Conservation (phyloP, 2,113 vertebrate species). For the Toxostoma redivivum region DNA sequence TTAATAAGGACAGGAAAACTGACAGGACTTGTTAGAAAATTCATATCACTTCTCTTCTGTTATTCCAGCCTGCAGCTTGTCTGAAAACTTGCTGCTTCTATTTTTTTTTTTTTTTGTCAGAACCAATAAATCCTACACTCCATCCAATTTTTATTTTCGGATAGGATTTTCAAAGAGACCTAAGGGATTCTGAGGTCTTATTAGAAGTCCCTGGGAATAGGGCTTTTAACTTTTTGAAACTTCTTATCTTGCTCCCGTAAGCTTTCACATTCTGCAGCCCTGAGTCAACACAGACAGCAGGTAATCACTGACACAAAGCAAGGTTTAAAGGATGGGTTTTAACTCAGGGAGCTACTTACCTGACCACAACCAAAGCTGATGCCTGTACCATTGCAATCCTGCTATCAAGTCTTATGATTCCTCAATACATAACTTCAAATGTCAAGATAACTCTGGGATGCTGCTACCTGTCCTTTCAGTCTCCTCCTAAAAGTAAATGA, state of each 20-base stretch:
- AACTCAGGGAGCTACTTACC: neutral
- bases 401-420: neutral
- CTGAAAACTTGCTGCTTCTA: neutral
- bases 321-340: neutral
- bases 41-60: neutral
- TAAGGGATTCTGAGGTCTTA: conserved; percentile 23
- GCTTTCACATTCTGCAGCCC: neutral
- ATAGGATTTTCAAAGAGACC: conserved; percentile 4
- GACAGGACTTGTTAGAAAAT: neutral
- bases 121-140: conserved; percentile 26
- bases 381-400: neutral
- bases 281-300: neutral
- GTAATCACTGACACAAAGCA: neutral
- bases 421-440: neutral
- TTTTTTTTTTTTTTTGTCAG: neutral
- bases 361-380: neutral
- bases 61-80: conserved; percentile 10
- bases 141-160: conserved; percentile 38
- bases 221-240: conserved; percentile 9
- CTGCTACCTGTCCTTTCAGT: neutral
- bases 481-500: neutral
- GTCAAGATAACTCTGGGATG: neutral
- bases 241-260: neutral
- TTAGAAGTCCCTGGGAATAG: neutral
- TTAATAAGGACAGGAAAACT: neutral